Evolutionary conservation across 2,797 vertebrate species (phyloP).

Genomic region (Tokudaia tokunoshimensis): DNA sequence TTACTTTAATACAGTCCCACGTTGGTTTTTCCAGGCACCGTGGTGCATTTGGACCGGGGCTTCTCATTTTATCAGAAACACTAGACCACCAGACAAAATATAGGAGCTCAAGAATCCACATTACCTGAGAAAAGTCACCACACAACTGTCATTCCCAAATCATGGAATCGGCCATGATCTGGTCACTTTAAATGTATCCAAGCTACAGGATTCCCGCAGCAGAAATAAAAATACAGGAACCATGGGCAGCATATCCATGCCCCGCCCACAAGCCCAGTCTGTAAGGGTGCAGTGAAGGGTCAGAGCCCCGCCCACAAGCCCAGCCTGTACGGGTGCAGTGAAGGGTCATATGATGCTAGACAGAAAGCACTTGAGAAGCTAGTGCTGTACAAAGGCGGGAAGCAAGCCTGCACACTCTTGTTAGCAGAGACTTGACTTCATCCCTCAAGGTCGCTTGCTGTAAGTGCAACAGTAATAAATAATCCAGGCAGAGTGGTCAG

Average conservation of each 20-base stretch:
- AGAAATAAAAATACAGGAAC: not conserved
- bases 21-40: not conserved
- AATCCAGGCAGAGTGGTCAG: not conserved
- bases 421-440: constrained; percentile 14
- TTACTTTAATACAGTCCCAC: not conserved
- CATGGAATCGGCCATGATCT: not conserved
- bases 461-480: constrained; percentile 31
- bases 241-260: accelerated
- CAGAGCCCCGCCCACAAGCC: not conserved
- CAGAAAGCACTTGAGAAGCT: not conserved
- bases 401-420: not conserved
- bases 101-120: not conserved
- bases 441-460: not conserved
- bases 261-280: not conserved
- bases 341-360: not conserved
- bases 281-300: not conserved
- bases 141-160: not conserved
- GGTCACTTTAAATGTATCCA: not conserved
- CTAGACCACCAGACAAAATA: not conserved
- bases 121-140: not conserved
- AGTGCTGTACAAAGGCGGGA: not conserved
- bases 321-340: accelerated
- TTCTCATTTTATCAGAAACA: constrained; percentile 6
- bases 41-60: not conserved
- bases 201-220: not conserved